Base-by-base conservation (phyloP, 1,140 invertebrate species). In the Tenebrio molitor region DNA sequence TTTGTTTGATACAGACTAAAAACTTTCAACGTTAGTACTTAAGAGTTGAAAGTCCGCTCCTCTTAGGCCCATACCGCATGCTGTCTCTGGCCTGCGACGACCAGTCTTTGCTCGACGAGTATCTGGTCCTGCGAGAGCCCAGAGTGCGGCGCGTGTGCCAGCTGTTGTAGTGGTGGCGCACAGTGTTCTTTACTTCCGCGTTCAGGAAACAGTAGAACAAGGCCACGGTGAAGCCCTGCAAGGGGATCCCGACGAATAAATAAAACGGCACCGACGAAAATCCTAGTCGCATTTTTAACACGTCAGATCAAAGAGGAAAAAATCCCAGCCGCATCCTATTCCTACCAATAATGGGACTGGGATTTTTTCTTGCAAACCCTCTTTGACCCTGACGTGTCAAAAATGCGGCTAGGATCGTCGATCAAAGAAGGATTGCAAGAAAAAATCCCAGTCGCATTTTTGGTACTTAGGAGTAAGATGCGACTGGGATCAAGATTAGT, bases 181-280 rank as follows among this genome's bases (percentile, higher is more conserved):
- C 84, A 0, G 93, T 90, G 76, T 92, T 92, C 63, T 93, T 89
- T 12, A 97, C 95, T 85, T 97, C 95, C 1, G 91, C 92, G 84
- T 96, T 97, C 71, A 95, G 87, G 83, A 96, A 96, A 84, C 95
- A 96, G 84, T 95, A 96, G 82, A 96, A 91, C 12, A 96, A 81
- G 15, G 93, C 92, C 62, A 96, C 93, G 19, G 90, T 89, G 79
- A 95, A 89, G 74, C 94, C 94, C 92, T 95, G 83, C 36, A 83
- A 80, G 10, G 36, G 10, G 36, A 7, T 0, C 7, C 36, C n/a
- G n/a, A 0, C 36, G 36, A 39, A n/a, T 39, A 39, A 3, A 33
- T 33, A n/a, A n/a, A n/a, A n/a, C n/a, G n/a, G n/a, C n/a, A n/a
- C n/a, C n/a, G n/a, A n/a, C n/a, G n/a, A n/a, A n/a, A n/a, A n/a